A percentile compares a stretch with the other conserved stretches of the same genome.
Evolutionary conservation across 1,140 invertebrate species (phyloP).

Genomic region (Bombus terrestris): DNA sequence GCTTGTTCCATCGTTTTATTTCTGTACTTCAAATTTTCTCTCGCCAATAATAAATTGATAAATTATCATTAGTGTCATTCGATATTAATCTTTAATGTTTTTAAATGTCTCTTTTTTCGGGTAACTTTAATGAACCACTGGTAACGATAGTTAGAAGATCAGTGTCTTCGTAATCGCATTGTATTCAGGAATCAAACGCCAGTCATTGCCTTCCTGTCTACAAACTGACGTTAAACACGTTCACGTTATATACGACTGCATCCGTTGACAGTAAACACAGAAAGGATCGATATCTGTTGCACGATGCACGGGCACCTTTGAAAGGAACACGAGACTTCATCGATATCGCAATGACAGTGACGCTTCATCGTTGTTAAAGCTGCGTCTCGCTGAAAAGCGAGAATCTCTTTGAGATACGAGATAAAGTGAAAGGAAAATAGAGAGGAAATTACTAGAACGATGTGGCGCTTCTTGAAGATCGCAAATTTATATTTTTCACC

Average conservation of each 20-base stretch:
- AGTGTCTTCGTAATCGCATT: not conserved
- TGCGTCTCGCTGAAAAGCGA: not conserved
- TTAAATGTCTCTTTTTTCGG: not conserved
- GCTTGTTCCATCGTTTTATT: not conserved
- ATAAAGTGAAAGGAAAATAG: not conserved
- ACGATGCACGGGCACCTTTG: slow-evolving; percentile 33
- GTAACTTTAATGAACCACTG: not conserved
- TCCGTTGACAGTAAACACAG: slow-evolving; percentile 26
- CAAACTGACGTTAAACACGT: slow-evolving; percentile 3
- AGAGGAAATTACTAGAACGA: not conserved
- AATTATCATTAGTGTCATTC: not conserved
- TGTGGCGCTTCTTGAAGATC: not conserved
- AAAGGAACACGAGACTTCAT: slow-evolving; percentile 54
- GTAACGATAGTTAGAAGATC: not conserved
- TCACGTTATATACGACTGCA: not conserved
- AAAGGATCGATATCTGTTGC: slow-evolving; percentile 49
- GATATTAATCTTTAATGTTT: not conserved
- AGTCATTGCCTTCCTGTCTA: slow-evolving; percentile 8
- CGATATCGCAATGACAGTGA: slow-evolving; percentile 43
- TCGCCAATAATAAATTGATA: not conserved
- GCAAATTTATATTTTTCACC: not conserved
- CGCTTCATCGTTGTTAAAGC: slow-evolving; percentile 12
- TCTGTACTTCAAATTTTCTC: not conserved
- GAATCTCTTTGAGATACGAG: not conserved
- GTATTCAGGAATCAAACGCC: not conserved